Evolutionary conservation across 64 coral and sea anemone genomes (phyloP), one percentile per base, ranked within the genome.

Genomic region (Pocillopora verrucosa): DNA sequence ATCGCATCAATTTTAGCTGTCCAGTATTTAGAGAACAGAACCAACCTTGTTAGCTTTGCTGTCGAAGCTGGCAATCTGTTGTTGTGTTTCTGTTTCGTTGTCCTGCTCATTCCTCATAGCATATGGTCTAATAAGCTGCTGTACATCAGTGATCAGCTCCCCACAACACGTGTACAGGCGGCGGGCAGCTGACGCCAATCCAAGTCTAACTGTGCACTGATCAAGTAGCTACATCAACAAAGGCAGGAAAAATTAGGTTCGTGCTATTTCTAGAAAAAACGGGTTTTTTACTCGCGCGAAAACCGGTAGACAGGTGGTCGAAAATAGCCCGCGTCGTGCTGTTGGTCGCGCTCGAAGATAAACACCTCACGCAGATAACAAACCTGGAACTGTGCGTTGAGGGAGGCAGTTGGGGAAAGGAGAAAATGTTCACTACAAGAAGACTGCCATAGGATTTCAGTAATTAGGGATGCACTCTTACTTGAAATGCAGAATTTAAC

Each of bases 121-220:
- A 61, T 90, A 96, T 7, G 94, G 94, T 70, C 84, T 93, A 45
- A 93, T 67, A 45, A 98, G 58, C 20, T 98, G 90, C 59, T 79
- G 84, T 20, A 95, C 90, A 61, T 98, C 96, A 9, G 91, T 94
- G 19, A 98, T 95, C 20, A 92, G 78, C 35, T 92, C 93, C 25
- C 96, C 96, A 75, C 88, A 78, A 59, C 80, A 88, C 15, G 94
- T 96, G 81, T 96, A 96, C 57, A 96, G 57, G 73, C 90, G 82
- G 19, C 94, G 91, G 19, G 94, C 94, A 0, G 91, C 94, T 41
- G 89, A 90, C 22, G 87, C 73, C 12, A 96, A 61, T 11, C 94
- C 87, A 12, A 96, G 76, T 22, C 80, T 91, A 15, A 93, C 74
- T 16, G 96, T 94, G 62, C 82, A 82, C 30, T 98, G 96, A 72